phyloP scores from a whole-genome alignment of 2,797 vertebrate species.

The Iguana delicatissima region DNA sequence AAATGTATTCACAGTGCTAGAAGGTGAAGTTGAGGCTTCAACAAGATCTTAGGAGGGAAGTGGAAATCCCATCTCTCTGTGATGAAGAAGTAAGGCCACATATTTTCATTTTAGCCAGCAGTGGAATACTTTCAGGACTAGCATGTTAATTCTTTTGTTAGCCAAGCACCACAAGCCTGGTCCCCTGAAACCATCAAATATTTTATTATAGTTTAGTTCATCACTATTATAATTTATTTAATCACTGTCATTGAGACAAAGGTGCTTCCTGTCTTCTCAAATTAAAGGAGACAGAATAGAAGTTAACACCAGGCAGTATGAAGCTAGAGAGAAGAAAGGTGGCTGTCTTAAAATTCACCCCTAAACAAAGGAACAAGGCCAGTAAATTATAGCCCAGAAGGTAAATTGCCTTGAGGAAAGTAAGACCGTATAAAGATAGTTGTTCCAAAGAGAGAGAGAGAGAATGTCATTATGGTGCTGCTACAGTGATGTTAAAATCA shows the following conservation, averaged over 20 bases:
- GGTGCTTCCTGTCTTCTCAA: conserved; percentile 28
- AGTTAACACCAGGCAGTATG: conserved; percentile 50
- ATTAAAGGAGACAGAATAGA: conserved; percentile 17
- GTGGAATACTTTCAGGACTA: neutral
- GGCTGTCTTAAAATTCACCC: conserved; percentile 63
- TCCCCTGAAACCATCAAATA: neutral
- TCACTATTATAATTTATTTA: neutral
- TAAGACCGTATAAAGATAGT: conserved; percentile 73
- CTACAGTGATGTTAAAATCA: conserved; percentile 72
- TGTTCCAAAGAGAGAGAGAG: neutral
- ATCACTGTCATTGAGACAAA: conserved; percentile 44
- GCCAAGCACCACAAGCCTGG: neutral
- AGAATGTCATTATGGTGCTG: conserved; percentile 64
- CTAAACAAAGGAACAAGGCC: conserved; percentile 56
- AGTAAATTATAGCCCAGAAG: conserved; percentile 69
- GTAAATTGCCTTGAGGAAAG: conserved; percentile 69
- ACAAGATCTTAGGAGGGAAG: neutral
- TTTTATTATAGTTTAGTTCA: neutral
- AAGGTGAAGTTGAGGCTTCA: neutral
- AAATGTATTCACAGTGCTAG: neutral
- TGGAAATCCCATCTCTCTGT: neutral
- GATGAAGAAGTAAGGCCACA: neutral
- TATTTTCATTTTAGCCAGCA: neutral
- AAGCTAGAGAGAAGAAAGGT: neutral
- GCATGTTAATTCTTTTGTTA: neutral